Evolutionary conservation across 2,113 vertebrate genomes (phyloP).

Genomic region (Porphyrio hochstetteri): DNA sequence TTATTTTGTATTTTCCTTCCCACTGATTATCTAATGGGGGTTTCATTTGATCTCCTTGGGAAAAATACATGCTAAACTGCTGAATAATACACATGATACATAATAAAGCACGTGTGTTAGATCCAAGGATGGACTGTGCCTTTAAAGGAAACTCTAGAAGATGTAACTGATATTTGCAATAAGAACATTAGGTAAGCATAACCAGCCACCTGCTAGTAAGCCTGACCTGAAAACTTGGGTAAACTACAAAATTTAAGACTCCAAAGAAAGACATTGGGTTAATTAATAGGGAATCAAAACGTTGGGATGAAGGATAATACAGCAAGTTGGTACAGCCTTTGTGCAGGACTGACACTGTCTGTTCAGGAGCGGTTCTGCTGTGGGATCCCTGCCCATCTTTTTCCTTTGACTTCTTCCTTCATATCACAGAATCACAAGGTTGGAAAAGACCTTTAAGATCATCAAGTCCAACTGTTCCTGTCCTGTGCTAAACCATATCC

Average conservation of each 20-base stretch:
- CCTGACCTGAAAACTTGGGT: not conserved
- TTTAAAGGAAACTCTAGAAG: constrained; percentile 43
- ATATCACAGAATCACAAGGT: too few relatives aligned
- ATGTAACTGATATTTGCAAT: not conserved
- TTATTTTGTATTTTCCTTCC: not conserved
- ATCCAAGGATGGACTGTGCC: not conserved
- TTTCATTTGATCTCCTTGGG: constrained; percentile 58
- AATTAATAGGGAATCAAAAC: not conserved
- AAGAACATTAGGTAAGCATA: constrained; percentile 10
- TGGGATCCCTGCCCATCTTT: not conserved
- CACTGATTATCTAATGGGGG: not conserved
- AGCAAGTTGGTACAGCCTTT: not conserved
- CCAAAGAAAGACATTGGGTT: not conserved
- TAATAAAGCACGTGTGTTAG: not conserved
- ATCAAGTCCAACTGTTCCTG: too few relatives aligned
- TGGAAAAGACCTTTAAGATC: too few relatives aligned
- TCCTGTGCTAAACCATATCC: too few relatives aligned
- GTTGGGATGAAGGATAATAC: not conserved
- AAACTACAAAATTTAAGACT: not conserved
- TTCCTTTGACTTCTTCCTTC: not conserved
- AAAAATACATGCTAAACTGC: not conserved
- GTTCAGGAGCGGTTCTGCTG: not conserved
- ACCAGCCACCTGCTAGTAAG: not conserved
- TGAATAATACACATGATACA: not conserved
- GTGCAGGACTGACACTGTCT: not conserved